Conservation (phyloP, 1,140 invertebrate species). For the Protaetia brevitarsis region DNA sequence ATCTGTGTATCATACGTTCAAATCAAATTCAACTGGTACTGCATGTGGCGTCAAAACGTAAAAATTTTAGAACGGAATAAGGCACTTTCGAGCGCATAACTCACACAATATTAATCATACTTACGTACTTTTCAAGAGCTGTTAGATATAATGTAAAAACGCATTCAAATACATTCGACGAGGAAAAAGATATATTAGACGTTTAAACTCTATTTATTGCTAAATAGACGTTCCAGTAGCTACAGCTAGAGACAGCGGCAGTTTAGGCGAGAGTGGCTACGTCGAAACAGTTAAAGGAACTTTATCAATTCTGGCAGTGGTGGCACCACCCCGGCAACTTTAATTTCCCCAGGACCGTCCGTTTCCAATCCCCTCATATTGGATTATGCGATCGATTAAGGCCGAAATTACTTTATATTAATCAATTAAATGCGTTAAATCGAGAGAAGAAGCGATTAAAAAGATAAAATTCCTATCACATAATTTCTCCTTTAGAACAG, state of each 20-base stretch:
- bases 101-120: too few species aligned
- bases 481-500: too few species aligned
- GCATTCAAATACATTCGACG: too few species aligned
- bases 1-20: too few species aligned
- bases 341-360: constrained; percentile 24
- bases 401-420: constrained; percentile 25
- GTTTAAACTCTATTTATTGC: constrained; percentile 8
- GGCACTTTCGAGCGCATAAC: too few species aligned
- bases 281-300: constrained; percentile 20
- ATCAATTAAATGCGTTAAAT: constrained; percentile 20
- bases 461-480: neutral
- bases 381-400: constrained; percentile 25
- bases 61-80: too few species aligned
- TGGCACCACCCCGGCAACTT: constrained; percentile 20
- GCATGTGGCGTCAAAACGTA: too few species aligned
- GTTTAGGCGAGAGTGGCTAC: neutral
- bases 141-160: too few species aligned
- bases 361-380: constrained; percentile 19
- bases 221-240: neutral
- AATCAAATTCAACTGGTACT: too few species aligned
- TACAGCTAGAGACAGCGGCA: neutral
- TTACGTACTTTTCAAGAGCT: too few species aligned
- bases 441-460: constrained; percentile 12
- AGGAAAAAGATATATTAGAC: constrained; percentile 11
- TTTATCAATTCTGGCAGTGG: constrained; percentile 23